These are phyloP conservation scores for Macrosiphum euphorbiae DNA, from an alignment of 2,888 invertebrate genomes.

Conservation along the genomic window DNA sequence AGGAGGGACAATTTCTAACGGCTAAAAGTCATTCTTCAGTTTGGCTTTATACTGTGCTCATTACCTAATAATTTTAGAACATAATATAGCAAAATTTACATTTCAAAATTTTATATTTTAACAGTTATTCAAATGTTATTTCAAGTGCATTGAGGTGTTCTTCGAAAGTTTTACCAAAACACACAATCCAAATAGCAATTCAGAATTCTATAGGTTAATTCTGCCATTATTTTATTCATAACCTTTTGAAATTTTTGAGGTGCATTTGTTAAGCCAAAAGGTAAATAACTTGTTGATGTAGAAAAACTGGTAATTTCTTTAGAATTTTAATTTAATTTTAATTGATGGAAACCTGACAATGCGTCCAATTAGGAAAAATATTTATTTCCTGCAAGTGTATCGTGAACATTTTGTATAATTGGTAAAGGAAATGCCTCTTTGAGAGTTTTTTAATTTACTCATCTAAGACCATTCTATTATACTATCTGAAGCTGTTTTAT, in stretches of 20 bases:
- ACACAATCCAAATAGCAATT: not conserved
- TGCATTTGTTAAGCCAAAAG: not conserved
- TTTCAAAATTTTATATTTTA: not conserved
- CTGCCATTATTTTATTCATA: not conserved
- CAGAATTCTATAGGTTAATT: not conserved
- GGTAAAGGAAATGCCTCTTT: not conserved
- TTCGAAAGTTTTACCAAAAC: not conserved
- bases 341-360: not conserved
- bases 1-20: not conserved
- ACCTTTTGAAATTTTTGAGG: not conserved
- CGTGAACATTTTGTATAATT: not conserved
- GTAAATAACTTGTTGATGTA: not conserved
- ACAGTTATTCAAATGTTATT: not conserved
- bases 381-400: too few relatives aligned
- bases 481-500: too few relatives aligned
- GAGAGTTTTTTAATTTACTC: not conserved
- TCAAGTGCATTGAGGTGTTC: not conserved
- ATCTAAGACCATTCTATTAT: too few relatives aligned
- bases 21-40: not conserved
- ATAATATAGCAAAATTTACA: not conserved
- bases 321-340: constrained; percentile 8
- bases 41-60: not conserved
- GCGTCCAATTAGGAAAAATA: not conserved
- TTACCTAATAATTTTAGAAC: not conserved
- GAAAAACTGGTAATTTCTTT: not conserved